Percentiles rank a stretch among this genome's conserved stretches.
Evolutionary conservation across 2,113 vertebrate genomes (phyloP).

Genomic region (Platycercus adscitus): DNA sequence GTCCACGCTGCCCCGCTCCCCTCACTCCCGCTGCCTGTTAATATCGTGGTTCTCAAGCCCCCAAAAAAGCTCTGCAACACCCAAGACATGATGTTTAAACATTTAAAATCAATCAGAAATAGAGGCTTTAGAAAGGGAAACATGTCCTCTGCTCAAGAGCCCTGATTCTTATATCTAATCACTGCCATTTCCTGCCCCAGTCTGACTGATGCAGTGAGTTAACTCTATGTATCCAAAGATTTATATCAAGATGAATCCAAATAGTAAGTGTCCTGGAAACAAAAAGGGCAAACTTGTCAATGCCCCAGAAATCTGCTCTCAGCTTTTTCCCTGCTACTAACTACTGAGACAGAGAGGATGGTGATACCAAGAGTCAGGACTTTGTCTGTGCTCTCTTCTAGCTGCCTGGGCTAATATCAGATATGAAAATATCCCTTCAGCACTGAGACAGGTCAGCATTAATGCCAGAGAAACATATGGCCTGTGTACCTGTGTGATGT

Average conservation of each 20-base stretch:
- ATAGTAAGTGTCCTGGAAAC: background rate
- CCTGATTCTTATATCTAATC: background rate
- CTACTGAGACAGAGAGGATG: background rate
- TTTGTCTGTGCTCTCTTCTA: background rate
- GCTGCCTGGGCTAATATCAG: background rate
- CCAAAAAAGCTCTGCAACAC: background rate
- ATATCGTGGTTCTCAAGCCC: background rate
- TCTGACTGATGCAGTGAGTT: background rate
- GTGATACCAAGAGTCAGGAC: background rate
- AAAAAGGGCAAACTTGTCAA: background rate
- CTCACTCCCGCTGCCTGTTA: fast-evolving
- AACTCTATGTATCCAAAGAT: background rate
- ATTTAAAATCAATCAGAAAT: background rate
- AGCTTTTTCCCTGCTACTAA: background rate
- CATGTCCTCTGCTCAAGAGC: background rate
- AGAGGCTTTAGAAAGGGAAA: background rate
- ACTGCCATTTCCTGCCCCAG: background rate
- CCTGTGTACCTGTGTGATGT: background rate
- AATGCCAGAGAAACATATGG: background rate
- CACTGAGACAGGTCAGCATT: background rate
- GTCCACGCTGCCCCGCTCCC: background rate
- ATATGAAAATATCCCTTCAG: background rate
- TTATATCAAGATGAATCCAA: background rate
- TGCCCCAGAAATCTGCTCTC: background rate
- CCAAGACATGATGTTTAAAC: background rate